A percentile compares a stretch with the other conserved stretches of the same genome.
Conservation (phyloP, 2,113 vertebrate species). For the Tychaedon coryphoeus region DNA sequence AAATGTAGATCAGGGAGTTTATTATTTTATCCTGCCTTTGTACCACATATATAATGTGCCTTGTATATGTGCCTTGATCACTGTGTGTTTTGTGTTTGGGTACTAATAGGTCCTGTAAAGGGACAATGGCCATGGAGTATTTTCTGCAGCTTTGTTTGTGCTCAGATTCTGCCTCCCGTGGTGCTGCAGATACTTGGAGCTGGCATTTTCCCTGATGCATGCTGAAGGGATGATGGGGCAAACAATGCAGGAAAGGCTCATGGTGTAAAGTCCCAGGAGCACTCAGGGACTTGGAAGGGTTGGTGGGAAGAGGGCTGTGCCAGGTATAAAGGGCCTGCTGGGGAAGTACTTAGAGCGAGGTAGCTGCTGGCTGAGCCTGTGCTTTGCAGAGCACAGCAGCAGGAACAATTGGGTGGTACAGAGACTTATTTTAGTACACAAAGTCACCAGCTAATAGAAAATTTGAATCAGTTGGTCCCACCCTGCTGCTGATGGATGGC, state of each 20-base stretch:
- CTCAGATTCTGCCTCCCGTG: not conserved
- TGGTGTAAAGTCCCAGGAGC: not conserved
- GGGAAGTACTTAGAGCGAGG: not conserved
- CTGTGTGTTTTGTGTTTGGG: not conserved
- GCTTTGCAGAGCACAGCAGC: not conserved
- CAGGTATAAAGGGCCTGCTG: not conserved
- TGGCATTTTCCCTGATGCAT: not conserved
- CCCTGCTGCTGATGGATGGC: constrained; percentile 58
- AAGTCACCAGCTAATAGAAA: constrained; percentile 57
- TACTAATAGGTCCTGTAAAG: too few relatives aligned
- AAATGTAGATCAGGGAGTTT: not conserved
- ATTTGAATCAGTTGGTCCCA: constrained; percentile 55
- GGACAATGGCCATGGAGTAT: accelerated
- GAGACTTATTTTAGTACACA: constrained; percentile 53
- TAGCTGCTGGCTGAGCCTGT: not conserved
- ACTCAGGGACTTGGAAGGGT: not conserved
- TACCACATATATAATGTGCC: not conserved
- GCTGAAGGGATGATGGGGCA: not conserved
- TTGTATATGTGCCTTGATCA: not conserved
- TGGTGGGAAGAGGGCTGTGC: not conserved
- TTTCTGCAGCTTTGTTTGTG: not conserved
- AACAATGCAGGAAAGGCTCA: not conserved
- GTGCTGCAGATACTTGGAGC: not conserved
- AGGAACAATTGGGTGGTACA: constrained; percentile 50
- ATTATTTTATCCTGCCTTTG: not conserved